phyloP scores from a whole-genome alignment of 2,888 invertebrate genomes.

The Cyrtodaria siliqua region DNA sequence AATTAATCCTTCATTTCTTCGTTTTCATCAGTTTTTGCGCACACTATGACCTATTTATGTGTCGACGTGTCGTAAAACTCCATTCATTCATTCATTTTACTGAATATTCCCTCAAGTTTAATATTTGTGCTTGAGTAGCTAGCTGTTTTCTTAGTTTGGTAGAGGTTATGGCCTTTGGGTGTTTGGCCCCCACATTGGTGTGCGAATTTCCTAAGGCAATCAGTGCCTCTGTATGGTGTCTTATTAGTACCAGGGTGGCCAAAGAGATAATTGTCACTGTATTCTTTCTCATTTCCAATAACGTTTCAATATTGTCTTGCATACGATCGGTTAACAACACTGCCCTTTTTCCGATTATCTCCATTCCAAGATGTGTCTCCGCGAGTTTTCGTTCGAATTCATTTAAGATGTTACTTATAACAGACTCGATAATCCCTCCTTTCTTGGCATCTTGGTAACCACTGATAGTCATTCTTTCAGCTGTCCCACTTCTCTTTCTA shows the following conservation, averaged over 20 bases:
- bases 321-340: slow-evolving; percentile 34
- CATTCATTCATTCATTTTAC: no score
- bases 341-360: slow-evolving; percentile 32
- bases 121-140: neutral
- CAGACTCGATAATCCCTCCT: no score
- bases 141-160: slow-evolving; percentile 34
- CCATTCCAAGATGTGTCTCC: slow-evolving; percentile 21
- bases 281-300: slow-evolving; percentile 21
- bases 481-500: slow-evolving; percentile 89
- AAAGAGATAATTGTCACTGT: neutral
- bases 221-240: slow-evolving; percentile 29
- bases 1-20: no score
- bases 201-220: slow-evolving; percentile 20
- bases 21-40: no score
- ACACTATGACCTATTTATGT: no score
- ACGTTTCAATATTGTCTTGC: slow-evolving; percentile 32
- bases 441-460: slow-evolving; percentile 7
- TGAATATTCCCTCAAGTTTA: no score
- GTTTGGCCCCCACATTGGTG: slow-evolving; percentile 10
- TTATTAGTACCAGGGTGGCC: neutral
- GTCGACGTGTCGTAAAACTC: no score
- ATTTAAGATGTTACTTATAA: slow-evolving; percentile 21
- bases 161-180: slow-evolving; percentile 29
- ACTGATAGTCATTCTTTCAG: slow-evolving; percentile 33
- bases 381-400: slow-evolving; percentile 36